These are phyloP conservation scores for Odontocerum albicorne DNA, from an alignment of 2,888 invertebrate species.

Conservation along the genomic window DNA sequence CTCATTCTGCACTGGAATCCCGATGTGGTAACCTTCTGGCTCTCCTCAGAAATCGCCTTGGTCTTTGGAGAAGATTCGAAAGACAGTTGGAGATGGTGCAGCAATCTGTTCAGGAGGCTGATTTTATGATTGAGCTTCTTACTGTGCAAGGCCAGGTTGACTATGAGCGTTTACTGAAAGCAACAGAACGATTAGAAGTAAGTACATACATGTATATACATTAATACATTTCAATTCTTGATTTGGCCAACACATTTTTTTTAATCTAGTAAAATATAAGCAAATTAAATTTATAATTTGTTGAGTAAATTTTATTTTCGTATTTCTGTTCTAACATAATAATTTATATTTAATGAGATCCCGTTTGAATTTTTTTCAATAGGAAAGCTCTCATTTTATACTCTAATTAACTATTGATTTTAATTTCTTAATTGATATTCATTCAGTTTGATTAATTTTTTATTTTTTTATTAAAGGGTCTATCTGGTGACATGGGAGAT, in stretches of 20 bases:
- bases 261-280: too few species aligned
- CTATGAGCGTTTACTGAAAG: slow-evolving; percentile 78
- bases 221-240: too few species aligned
- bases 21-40: slow-evolving; percentile 69
- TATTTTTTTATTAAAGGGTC: slow-evolving; percentile 56
- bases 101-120: slow-evolving; percentile 80
- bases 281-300: too few species aligned
- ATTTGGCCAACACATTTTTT: too few species aligned
- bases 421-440: too few species aligned
- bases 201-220: slow-evolving; percentile 43
- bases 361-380: neutral
- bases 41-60: slow-evolving; percentile 64
- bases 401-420: too few species aligned
- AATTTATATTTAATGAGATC: too few species aligned
- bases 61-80: slow-evolving; percentile 78
- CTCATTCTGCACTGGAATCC: slow-evolving; percentile 71
- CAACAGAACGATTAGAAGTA: slow-evolving; percentile 84
- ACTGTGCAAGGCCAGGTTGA: slow-evolving; percentile 84
- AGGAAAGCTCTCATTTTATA: neutral
- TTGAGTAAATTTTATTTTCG: too few species aligned
- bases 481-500: slow-evolving; percentile 74
- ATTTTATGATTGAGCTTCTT: slow-evolving; percentile 84
- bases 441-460: slow-evolving; percentile 5
- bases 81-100: slow-evolving; percentile 77
- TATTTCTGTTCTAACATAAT: too few species aligned